Base-by-base conservation (phyloP, 1,140 invertebrate species). In the Augochlora pura region DNA sequence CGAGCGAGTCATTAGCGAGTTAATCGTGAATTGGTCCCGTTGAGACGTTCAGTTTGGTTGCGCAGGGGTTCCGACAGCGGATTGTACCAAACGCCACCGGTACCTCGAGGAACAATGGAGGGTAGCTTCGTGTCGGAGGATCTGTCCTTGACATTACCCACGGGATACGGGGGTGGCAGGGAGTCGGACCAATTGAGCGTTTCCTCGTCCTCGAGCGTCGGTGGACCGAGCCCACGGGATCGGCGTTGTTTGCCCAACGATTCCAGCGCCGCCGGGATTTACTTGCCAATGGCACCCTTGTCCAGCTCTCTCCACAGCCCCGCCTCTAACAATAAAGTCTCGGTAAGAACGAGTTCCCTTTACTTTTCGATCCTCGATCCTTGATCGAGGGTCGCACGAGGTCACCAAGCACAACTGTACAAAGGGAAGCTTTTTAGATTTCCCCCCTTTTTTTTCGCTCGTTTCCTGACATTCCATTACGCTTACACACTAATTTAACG, bases 11-110 rank as follows among this genome's bases (percentile, higher is more conserved):
- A 80, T 85, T 73, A 63, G 60, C 68, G 64, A 72, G 77, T 42
- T 74, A 68, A 84, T 85, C 62, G 74, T 62, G 70, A 59, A 71
- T 75, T 62, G 70, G 60, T 79, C 59, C 79, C 79, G 71, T 12
- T 85, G 74, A 86, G 76, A 78, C 57, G 60, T 74, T 70, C 39
- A 85, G 75, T 86, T 86, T 86, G 67, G 65, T 86, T 79, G 71
- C 80, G 80, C 88, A 94, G 94, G 91, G 93, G 93, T 63, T 94
- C 94, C 38, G 94, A 94, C 81, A 94, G 93, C 81, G 94, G 94
- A 70, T 85, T 94, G 23, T 95, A 94, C 82, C 94, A 94, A 87
- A 93, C 93, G 69, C 94, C 94, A 62, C 93, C 94, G 65, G 92
- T 92, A 39, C 94, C 94, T 27, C 93, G 94, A 70, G 91, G 92